A percentile compares a stretch with the other conserved stretches of the same genome.
Conservation (phyloP, 2,797 vertebrate genomes). For the Mus spretus region DNA sequence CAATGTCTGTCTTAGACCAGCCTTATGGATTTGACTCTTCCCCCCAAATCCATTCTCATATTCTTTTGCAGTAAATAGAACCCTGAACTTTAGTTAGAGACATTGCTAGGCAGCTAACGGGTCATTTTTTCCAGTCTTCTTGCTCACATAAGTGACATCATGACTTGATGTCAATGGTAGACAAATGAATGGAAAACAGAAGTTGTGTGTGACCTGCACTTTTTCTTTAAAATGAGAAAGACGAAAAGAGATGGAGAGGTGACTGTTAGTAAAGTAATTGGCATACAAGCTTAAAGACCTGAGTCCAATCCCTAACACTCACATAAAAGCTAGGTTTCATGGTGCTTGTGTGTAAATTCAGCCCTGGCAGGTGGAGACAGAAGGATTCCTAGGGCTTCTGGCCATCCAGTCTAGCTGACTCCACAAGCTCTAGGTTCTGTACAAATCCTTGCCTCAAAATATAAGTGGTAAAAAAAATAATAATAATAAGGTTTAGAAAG, state of each 20-base stretch:
- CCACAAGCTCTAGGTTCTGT: background rate
- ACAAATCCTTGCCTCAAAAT: background rate
- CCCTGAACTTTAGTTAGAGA: background rate
- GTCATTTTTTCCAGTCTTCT: background rate
- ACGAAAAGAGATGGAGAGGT: background rate
- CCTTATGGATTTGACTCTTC: background rate
- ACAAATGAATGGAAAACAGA: background rate
- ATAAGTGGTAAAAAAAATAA: background rate
- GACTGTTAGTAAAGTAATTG: background rate
- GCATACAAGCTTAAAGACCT: background rate
- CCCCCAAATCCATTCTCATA: conserved; percentile 10
- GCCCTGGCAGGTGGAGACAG: background rate
- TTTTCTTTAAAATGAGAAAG: background rate
- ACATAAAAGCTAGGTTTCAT: background rate
- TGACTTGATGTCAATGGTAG: background rate
- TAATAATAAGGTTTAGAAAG: background rate
- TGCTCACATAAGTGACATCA: no score
- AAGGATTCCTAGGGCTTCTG: background rate
- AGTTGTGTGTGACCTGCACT: background rate
- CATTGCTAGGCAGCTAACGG: background rate
- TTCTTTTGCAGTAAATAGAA: background rate
- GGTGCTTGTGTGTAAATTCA: background rate
- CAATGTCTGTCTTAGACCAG: background rate
- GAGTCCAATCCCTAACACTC: background rate
- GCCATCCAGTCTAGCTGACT: background rate